A percentile compares a stretch with the other conserved stretches of the same genome.
phyloP scores from a whole-genome alignment of 2,797 vertebrate genomes.

The Anolis apletophallus region DNA sequence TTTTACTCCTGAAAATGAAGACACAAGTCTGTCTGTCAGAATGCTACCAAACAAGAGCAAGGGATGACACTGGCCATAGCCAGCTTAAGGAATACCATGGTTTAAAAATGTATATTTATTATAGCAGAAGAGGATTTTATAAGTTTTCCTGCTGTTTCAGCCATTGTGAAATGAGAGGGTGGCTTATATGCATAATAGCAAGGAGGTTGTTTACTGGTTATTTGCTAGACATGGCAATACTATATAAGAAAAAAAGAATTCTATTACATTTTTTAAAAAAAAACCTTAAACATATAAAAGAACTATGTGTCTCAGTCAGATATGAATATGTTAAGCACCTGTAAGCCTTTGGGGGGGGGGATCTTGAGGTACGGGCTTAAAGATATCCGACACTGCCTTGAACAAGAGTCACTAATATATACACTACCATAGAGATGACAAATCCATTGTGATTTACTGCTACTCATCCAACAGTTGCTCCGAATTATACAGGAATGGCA shows the following conservation, averaged over 20 bases:
- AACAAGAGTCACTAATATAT: too few relatives aligned
- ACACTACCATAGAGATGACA: too few relatives aligned
- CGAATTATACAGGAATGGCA: too few relatives aligned
- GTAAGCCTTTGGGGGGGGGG: accelerated
- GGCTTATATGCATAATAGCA: constrained; percentile 59
- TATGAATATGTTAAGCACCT: neutral
- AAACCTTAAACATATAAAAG: constrained; percentile 36
- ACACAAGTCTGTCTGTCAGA: constrained; percentile 48
- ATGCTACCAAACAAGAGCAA: constrained; percentile 24
- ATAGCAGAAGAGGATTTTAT: constrained; percentile 67
- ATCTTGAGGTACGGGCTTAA: neutral
- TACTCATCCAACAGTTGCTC: too few relatives aligned
- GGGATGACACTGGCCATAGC: neutral
- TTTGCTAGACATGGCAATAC: constrained; percentile 66
- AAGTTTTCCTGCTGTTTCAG: constrained; percentile 62
- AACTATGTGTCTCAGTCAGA: accelerated
- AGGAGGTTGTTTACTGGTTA: constrained; percentile 67
- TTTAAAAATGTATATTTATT: constrained; percentile 73
- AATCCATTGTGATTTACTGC: too few relatives aligned
- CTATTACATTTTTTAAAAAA: constrained; percentile 36
- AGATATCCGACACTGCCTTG: neutral
- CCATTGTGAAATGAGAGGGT: constrained; percentile 55
- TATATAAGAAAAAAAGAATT: constrained; percentile 26
- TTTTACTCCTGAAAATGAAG: constrained; percentile 42
- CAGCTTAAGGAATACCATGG: constrained; percentile 24